phyloP scores from a whole-genome alignment of 2,113 vertebrate genomes.

The Neolamprologus fasciatus region DNA sequence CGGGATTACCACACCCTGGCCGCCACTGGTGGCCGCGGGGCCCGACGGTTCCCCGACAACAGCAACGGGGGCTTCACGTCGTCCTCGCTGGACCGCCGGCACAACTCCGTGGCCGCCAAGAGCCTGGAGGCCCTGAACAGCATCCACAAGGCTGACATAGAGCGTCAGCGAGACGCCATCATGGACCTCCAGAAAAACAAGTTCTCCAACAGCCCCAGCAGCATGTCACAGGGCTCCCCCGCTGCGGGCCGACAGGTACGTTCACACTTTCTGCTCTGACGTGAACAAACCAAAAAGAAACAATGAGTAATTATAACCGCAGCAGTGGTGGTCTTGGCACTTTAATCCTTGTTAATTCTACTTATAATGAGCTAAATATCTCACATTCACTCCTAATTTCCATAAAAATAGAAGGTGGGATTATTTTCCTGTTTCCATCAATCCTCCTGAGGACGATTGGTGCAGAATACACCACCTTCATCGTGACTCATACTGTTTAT shows the following conservation, averaged over 20 bases:
- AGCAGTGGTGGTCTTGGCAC: background rate
- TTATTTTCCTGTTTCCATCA: background rate
- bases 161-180: conserved; percentile 86
- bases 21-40: conserved; percentile 76
- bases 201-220: conserved; percentile 77
- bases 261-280: background rate
- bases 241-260: conserved; percentile 50
- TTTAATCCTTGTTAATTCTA: background rate
- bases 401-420: background rate
- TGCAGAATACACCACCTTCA: background rate
- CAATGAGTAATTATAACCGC: fast-evolving
- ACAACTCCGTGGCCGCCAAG: conserved; percentile 86
- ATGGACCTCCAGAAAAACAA: conserved; percentile 93
- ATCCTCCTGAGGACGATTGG: background rate
- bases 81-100: conserved; percentile 82
- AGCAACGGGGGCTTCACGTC: conserved; percentile 84
- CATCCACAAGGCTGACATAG: conserved; percentile 88
- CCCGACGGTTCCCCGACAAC: conserved; percentile 79
- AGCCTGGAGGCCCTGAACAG: conserved; percentile 90
- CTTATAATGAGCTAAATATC: background rate
- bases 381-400: background rate
- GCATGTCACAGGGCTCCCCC: conserved; percentile 22
- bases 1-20: conserved; percentile 89
- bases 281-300: background rate
- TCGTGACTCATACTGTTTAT: background rate